Conservation (phyloP, 2,113 vertebrate genomes). For the Callopanchax toddi region DNA sequence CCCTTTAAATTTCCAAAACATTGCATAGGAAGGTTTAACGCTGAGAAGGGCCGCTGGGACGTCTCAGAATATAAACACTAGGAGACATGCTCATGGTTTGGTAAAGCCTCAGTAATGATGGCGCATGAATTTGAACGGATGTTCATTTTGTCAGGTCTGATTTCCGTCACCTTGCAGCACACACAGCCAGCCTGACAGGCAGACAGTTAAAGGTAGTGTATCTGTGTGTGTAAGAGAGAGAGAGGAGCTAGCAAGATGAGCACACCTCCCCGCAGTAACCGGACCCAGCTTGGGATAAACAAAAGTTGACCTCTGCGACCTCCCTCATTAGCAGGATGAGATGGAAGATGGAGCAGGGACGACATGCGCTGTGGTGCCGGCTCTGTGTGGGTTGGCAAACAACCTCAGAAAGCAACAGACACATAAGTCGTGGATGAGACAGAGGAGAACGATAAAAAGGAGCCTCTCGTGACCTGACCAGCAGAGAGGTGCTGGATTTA, state of each 20-base stretch:
- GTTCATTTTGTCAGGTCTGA: slow-evolving; percentile 8
- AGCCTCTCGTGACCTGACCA: slow-evolving; percentile 10
- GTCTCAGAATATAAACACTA: slow-evolving; percentile 69
- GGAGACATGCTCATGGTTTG: slow-evolving; percentile 48
- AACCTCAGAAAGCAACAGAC: slow-evolving; percentile 23
- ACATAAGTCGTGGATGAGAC: slow-evolving; percentile 12
- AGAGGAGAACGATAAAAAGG: slow-evolving; percentile 20
- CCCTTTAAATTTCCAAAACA: slow-evolving; percentile 38
- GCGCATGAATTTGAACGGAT: slow-evolving; percentile 39
- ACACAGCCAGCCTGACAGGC: background rate
- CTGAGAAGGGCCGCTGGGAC: slow-evolving; percentile 34
- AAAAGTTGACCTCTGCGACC: slow-evolving; percentile 59
- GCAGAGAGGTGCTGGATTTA: slow-evolving; percentile 27
- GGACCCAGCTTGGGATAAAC: slow-evolving; percentile 56
- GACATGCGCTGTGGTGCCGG: slow-evolving; percentile 19
- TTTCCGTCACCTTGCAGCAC: background rate
- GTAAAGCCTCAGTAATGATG: slow-evolving; percentile 39
- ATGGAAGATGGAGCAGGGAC: slow-evolving; percentile 28
- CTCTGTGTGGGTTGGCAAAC: slow-evolving; percentile 38
- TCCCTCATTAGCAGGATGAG: slow-evolving; percentile 68
- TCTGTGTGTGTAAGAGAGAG: background rate
- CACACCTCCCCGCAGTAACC: slow-evolving; percentile 36
- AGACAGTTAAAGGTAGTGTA: background rate
- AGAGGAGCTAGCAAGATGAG: background rate
- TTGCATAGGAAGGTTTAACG: slow-evolving; percentile 41